Conservation (phyloP, 2,113 vertebrate genomes). For the Hippocampus comes region DNA sequence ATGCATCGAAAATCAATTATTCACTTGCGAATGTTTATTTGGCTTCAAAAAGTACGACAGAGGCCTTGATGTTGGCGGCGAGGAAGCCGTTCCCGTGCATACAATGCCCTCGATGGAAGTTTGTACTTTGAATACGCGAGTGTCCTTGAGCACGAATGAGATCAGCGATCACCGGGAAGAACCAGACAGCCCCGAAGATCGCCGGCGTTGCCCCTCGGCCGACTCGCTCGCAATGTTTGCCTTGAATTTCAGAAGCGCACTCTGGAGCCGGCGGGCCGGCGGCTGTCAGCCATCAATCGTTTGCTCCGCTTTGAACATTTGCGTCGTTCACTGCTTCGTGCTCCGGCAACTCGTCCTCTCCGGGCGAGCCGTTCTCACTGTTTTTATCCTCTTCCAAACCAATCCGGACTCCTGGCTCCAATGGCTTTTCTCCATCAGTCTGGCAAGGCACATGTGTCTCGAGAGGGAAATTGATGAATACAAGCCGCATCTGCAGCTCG, state of each 20-base stretch:
- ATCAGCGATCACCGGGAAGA: constrained; percentile 21
- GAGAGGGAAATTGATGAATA: too few species aligned
- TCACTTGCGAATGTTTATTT: constrained; percentile 71
- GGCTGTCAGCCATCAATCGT: constrained; percentile 6
- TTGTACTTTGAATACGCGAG: constrained; percentile 27
- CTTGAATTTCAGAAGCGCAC: constrained; percentile 1
- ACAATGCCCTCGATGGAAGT: constrained; percentile 35
- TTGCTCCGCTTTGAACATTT: neutral
- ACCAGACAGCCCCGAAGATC: constrained; percentile 7
- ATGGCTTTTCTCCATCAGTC: too few species aligned
- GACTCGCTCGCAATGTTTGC: neutral
- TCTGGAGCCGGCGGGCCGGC: neutral
- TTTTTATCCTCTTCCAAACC: neutral
- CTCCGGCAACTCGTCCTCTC: neutral
- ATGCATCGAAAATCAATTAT: constrained; percentile 70
- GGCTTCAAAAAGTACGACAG: constrained; percentile 60
- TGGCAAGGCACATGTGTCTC: too few species aligned
- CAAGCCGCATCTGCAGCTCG: too few species aligned
- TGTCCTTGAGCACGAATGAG: constrained; percentile 24
- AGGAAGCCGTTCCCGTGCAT: constrained; percentile 13
- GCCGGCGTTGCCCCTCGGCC: neutral
- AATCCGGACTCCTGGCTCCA: neutral
- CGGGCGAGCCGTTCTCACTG: neutral
- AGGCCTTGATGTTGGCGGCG: constrained; percentile 52
- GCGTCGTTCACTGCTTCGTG: neutral